Conservation (phyloP, 2,888 invertebrate species). For the Uloborus plumipes region DNA sequence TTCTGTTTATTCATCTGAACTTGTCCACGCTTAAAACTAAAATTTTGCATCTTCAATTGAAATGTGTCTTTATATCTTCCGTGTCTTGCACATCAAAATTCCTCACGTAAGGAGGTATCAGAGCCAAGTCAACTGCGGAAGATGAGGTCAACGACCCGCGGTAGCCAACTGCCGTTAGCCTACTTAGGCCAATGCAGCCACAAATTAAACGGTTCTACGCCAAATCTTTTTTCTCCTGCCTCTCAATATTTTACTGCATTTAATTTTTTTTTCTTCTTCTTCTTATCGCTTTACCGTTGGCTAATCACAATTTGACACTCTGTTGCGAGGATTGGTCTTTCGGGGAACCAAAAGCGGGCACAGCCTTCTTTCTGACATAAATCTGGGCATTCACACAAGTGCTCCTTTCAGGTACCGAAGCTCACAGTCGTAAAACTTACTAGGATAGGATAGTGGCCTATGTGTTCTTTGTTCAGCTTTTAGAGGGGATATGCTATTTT, state of each 20-base stretch:
- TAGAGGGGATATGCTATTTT: too few relatives aligned
- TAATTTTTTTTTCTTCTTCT: slow-evolving; percentile 26
- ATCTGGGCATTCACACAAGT: too few relatives aligned
- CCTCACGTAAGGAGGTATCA: slow-evolving; percentile 17
- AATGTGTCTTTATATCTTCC: background rate
- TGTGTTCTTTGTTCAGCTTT: too few relatives aligned
- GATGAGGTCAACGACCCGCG: slow-evolving; percentile 48
- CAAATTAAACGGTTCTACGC: slow-evolving; percentile 52
- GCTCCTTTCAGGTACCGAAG: too few relatives aligned
- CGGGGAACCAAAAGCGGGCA: background rate
- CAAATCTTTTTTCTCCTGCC: slow-evolving; percentile 13
- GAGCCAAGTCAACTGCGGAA: slow-evolving; percentile 44
- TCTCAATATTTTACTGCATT: slow-evolving; percentile 6
- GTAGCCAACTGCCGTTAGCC: slow-evolving; percentile 56
- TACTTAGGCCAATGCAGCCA: slow-evolving; percentile 40
- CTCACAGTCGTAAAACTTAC: background rate
- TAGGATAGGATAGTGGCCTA: too few relatives aligned
- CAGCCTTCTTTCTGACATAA: too few relatives aligned
- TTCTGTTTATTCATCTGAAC: too few relatives aligned
- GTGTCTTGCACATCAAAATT: slow-evolving; percentile 3
- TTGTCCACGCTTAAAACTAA: too few relatives aligned
- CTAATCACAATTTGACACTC: slow-evolving; percentile 53
- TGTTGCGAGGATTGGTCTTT: slow-evolving; percentile 16
- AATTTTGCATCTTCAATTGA: too few relatives aligned
- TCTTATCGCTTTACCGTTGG: slow-evolving; percentile 13